Evolutionary conservation across 2,797 vertebrate genomes (phyloP).

Genomic region (Sebastiscus albofasciatus): DNA sequence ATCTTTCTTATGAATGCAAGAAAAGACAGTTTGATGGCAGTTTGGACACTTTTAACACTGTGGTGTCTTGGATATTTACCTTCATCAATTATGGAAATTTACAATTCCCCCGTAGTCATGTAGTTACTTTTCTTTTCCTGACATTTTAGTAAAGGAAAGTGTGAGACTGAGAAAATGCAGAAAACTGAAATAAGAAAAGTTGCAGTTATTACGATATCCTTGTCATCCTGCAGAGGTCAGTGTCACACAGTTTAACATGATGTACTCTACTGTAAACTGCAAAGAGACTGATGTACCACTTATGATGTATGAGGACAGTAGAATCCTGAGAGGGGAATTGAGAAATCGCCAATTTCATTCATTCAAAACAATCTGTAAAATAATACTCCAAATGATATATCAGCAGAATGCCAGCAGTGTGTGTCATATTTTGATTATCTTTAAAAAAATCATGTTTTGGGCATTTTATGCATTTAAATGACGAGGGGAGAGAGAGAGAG

Average conservation of each 20-base stretch:
- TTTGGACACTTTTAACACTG: background rate
- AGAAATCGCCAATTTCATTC: background rate
- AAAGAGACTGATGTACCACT: background rate
- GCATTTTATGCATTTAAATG: background rate
- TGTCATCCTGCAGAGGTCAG: constrained; percentile 70
- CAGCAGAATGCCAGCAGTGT: background rate
- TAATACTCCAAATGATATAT: background rate
- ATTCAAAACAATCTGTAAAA: background rate
- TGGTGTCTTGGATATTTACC: background rate
- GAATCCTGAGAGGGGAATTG: background rate
- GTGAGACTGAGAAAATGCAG: background rate
- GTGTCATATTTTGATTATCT: background rate
- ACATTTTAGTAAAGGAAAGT: background rate
- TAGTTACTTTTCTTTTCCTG: background rate
- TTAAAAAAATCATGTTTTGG: background rate
- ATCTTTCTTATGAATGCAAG: background rate
- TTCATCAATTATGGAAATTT: background rate
- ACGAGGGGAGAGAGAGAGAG: background rate
- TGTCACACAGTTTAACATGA: constrained; percentile 34
- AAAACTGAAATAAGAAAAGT: background rate
- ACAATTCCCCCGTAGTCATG: background rate
- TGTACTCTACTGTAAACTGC: background rate
- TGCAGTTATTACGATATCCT: background rate
- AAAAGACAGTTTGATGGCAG: background rate
- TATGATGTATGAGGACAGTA: background rate